Base-by-base conservation (phyloP, 2,113 vertebrate genomes). In the Dromas ardeola region DNA sequence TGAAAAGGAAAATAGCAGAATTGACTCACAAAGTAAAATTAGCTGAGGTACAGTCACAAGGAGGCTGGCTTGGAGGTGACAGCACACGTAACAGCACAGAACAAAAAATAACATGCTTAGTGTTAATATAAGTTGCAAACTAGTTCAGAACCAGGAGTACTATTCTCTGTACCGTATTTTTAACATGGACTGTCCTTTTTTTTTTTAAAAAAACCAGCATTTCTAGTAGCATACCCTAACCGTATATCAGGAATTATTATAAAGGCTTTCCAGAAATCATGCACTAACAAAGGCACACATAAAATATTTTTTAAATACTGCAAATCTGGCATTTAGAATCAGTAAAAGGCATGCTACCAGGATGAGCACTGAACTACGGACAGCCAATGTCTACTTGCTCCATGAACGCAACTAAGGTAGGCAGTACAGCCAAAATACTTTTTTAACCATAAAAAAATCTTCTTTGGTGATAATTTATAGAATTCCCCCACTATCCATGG, bases 391-490 rank as follows among this genome's bases (percentile, higher is more conserved):
- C 43, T 34, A 0, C 56, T 43, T 34, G 11, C 23, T 40, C 73
- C 52, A 30, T 2, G 27, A 79, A 40, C 49, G 63, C 73, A 72
- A 9, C 55, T 21, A 23, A 84, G 73, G 69, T 13, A 84, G 16
- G 23, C 13, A 43, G 20, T 5, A 32, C 59, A 86, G 20, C 69
- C 52, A 53, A 84, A 93, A 71, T 9, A 72, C 26, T 10, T 83
- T 45, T 91, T 81, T 30, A 92, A 95, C 81, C 42, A 36, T 61
- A 89, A 85, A 92, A 95, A 94, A 81, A 85, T 42, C 30, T 65
- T 71, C 59, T 96, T 92, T 84, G 96, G 61, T 92, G 92, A 94
- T 73, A 95, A 94, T 97, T 97, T 93, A 63, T 70, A 96, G 95
- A 97, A 94, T 93, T 97, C 93, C 91, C 84, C 87, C 93, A 85